Conservation (phyloP, 2,113 vertebrate species). For the Lamprotornis superbus region DNA sequence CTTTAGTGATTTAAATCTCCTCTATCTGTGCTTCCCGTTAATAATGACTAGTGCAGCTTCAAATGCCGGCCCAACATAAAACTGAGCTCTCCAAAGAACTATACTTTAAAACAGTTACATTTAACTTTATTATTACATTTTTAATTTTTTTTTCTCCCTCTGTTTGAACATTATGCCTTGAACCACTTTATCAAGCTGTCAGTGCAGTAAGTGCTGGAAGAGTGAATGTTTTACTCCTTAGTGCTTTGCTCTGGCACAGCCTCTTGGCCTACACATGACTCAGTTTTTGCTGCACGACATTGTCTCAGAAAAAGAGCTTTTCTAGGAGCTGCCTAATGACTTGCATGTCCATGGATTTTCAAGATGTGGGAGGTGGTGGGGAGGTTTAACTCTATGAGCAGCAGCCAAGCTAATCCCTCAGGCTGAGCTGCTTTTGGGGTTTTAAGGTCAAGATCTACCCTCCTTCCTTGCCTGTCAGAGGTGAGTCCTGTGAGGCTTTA, state of each 20-base stretch:
- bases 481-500: background rate
- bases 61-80: constrained; percentile 80
- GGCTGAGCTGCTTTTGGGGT: background rate
- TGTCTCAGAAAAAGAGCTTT: background rate
- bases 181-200: constrained; percentile 76
- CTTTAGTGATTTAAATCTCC: constrained; percentile 83
- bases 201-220: constrained; percentile 54
- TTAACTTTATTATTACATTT: constrained; percentile 82
- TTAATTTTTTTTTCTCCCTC: constrained; percentile 69
- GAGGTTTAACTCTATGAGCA: background rate
- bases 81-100: constrained; percentile 79
- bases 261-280: constrained; percentile 25
- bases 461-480: background rate
- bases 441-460: background rate
- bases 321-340: background rate
- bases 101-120: constrained; percentile 81
- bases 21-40: constrained; percentile 80
- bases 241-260: constrained; percentile 13
- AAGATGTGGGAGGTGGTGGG: background rate
- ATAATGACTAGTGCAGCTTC: constrained; percentile 80
- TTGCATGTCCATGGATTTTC: background rate
- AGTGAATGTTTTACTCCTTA: constrained; percentile 50
- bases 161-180: constrained; percentile 73
- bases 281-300: background rate
- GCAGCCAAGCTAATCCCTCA: background rate